Base-by-base conservation (phyloP, 2,113 vertebrate species). In the Accipiter virgatus region DNA sequence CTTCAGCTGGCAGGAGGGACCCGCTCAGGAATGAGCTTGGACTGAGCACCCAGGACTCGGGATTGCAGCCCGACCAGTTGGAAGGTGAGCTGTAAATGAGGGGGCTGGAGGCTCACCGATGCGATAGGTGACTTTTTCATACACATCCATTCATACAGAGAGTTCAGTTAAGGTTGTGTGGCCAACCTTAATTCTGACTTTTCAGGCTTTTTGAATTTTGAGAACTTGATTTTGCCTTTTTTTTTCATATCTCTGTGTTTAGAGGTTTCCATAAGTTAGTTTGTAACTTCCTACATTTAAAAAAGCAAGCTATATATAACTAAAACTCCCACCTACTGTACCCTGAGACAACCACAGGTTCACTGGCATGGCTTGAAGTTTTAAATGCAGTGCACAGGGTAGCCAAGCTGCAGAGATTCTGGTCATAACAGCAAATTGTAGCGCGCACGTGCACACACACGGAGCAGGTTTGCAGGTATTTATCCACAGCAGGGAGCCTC, bases 371-470 rank as follows among this genome's bases (percentile, higher is more conserved):
- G 9, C 26, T 43, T 75, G 56, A 81, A 62, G 18, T 21, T 72
- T 55, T 31, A 42, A 53, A 48, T 16, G 45, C 26, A 26, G 31
- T 10, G 16, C 32, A 11, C 2, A 53, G 58, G 36, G 9, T 10
- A 22, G 7, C 25, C 52, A 43, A 38, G 31, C 43, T 38, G 82
- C 27, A 43, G 65, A 65, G 50, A 38, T 52, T 45, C 36, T 45
- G 55, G 13, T 58, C 22, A 10, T 9, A 43, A 19, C 53, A 75
- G 19, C 42, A 63, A 68, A 48, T 13, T 56, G 45, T 53, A 61
- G 61, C 5, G 2, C 2, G 5, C 3, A 8, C 10, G 15, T 12
- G 19, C 32, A 26, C n/a, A 8, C 47, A 12, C n/a, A 12, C 0
- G 6, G 6, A 29, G 18, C 4, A 50, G 13, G 23, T 70, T 71